phyloP scores from a whole-genome alignment of 2,113 vertebrate species.

The Lophura nycthemera region DNA sequence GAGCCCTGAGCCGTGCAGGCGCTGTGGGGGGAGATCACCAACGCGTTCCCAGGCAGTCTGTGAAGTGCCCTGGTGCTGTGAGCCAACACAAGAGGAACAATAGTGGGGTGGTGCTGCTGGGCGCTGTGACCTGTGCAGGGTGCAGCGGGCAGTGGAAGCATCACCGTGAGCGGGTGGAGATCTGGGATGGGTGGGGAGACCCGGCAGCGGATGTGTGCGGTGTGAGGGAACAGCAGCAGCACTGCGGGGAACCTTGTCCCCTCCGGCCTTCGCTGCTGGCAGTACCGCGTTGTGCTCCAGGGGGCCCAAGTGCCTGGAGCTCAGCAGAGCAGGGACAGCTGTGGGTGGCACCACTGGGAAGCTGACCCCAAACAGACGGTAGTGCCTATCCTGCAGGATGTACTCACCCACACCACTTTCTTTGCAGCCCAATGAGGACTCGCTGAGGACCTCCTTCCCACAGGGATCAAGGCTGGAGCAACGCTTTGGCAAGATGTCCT shows the following conservation, averaged over 20 bases:
- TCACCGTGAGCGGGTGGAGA: not conserved
- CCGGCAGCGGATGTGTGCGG: accelerated
- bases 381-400: not conserved
- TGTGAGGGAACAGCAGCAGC: not conserved
- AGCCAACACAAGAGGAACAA: not conserved
- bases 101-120: not conserved
- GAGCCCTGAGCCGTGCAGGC: accelerated
- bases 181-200: accelerated
- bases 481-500: not conserved
- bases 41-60: too few species aligned
- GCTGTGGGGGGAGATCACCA: too few species aligned
- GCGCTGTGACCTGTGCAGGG: not conserved
- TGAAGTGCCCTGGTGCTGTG: not conserved
- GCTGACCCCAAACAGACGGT: not conserved
- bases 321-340: not conserved
- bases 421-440: not conserved
- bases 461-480: accelerated
- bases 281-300: accelerated
- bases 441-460: accelerated
- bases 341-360: not conserved
- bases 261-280: not conserved
- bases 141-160: accelerated
- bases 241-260: accelerated
- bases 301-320: accelerated
- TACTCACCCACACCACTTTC: not conserved